phyloP scores from a whole-genome alignment of 2,888 invertebrate genomes.

The Adelphocoris suturalis region DNA sequence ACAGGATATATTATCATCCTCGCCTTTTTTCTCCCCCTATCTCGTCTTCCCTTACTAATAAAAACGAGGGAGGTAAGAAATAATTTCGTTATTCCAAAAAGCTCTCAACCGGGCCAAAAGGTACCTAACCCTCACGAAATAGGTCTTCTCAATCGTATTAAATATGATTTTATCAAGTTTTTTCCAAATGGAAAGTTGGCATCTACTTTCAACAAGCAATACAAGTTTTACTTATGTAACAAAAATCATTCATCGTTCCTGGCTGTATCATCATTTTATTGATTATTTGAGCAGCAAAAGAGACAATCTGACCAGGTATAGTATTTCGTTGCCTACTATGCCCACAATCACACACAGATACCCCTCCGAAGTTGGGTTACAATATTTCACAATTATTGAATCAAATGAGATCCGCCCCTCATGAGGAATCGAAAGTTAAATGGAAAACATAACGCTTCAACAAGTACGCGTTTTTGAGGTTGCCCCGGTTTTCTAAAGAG shows the following conservation, averaged over 20 bases:
- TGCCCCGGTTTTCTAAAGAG: no score
- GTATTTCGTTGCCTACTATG: no score
- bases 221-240: not conserved
- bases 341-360: no score
- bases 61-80: constrained; percentile 48
- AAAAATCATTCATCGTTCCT: not conserved
- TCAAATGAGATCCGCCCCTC: no score
- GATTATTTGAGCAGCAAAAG: no score
- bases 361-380: no score
- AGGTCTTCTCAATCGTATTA: not conserved
- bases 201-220: not conserved
- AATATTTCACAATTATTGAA: no score
- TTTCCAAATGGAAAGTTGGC: constrained; percentile 1
- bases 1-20: constrained; percentile 69
- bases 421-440: no score
- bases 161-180: constrained; percentile 41
- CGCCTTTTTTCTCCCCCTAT: constrained; percentile 35
- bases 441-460: no score
- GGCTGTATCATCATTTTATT: no score
- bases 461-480: no score
- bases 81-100: constrained; percentile 47
- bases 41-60: constrained; percentile 44
- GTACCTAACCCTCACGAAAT: constrained; percentile 7
- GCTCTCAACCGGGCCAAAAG: constrained; percentile 17
- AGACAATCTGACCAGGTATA: no score